These are phyloP conservation scores for Formica selysi DNA, from an alignment of 1,140 invertebrate species.

Conservation along the genomic window DNA sequence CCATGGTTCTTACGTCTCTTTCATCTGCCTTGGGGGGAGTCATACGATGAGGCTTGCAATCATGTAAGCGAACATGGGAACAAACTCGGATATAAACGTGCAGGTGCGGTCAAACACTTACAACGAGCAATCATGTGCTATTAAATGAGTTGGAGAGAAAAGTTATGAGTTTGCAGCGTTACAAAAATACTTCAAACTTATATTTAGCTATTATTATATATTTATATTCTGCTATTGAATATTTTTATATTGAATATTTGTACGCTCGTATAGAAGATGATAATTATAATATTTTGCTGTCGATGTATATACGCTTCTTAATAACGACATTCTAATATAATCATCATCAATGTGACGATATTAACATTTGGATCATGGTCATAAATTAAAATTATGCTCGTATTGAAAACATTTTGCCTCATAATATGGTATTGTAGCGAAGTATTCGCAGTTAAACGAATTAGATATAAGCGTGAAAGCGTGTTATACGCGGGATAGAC, in stretches of 20 bases:
- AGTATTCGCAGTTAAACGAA: slow-evolving; percentile 41
- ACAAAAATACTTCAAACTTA: slow-evolving; percentile 38
- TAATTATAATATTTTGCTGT: slow-evolving; percentile 42
- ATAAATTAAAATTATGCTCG: not conserved
- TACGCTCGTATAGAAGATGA: slow-evolving; percentile 46
- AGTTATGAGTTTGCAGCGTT: slow-evolving; percentile 23
- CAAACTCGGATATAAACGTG: slow-evolving; percentile 50
- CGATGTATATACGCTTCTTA: not conserved
- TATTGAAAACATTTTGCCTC: not conserved
- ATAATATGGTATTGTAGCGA: not conserved
- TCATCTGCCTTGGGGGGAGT: slow-evolving; percentile 34
- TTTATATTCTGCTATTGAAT: slow-evolving; percentile 6
- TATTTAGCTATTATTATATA: not conserved
- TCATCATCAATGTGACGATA: not conserved
- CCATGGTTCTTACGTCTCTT: slow-evolving; percentile 40
- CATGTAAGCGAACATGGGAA: slow-evolving; percentile 58
- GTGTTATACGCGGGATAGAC: not conserved
- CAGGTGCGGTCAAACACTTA: slow-evolving; percentile 73
- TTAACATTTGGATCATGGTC: not conserved
- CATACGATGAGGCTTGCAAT: slow-evolving; percentile 65
- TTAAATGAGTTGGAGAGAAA: slow-evolving; percentile 66
- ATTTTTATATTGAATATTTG: slow-evolving; percentile 38
- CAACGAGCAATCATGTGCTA: slow-evolving; percentile 73
- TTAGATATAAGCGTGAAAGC: slow-evolving; percentile 43
- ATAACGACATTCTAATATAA: not conserved